Conservation (phyloP, 2,888 invertebrate species). For the Plutella xylostella region DNA sequence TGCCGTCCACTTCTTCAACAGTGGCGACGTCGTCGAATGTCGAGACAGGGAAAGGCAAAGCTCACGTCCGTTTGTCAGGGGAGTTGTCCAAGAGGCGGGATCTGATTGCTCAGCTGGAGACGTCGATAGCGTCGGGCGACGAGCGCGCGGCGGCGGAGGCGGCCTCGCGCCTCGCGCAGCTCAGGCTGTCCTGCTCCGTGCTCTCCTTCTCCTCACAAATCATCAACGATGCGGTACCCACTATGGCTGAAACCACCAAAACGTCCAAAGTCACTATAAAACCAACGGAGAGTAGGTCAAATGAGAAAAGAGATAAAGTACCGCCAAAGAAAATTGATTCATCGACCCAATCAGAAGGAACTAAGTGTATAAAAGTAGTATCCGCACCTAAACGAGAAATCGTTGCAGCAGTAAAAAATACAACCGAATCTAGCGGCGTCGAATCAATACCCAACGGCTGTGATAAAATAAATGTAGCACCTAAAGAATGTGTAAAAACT, state of each 20-base stretch:
- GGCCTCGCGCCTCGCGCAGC: constrained; percentile 80
- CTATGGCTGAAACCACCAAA: not conserved
- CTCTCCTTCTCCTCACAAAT: constrained; percentile 59
- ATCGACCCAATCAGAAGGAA: constrained; percentile 5
- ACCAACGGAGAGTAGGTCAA: not conserved
- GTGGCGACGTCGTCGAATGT: too few relatives aligned
- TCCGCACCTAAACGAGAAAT: not conserved
- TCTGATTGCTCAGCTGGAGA: constrained; percentile 78
- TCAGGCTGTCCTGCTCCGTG: constrained; percentile 81
- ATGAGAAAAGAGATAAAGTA: not conserved
- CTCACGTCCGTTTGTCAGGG: not conserved
- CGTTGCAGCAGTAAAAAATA: not conserved
- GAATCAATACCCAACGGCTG: not conserved
- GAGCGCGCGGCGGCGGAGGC: constrained; percentile 80
- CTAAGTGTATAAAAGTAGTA: not conserved
- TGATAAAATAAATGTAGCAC: not conserved
- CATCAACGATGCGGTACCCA: constrained; percentile 17
- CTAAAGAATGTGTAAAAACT: too few relatives aligned
- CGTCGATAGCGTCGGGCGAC: constrained; percentile 82
- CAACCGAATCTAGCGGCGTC: not conserved
- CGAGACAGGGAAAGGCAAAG: not conserved
- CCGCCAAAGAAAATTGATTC: not conserved
- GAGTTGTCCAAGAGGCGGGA: constrained; percentile 28
- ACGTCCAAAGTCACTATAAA: not conserved
- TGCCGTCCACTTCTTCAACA: too few relatives aligned